Evolutionary conservation across 2,888 invertebrate genomes (phyloP), one percentile per base, ranked within the genome.

Genomic region (Dugesia japonica): DNA sequence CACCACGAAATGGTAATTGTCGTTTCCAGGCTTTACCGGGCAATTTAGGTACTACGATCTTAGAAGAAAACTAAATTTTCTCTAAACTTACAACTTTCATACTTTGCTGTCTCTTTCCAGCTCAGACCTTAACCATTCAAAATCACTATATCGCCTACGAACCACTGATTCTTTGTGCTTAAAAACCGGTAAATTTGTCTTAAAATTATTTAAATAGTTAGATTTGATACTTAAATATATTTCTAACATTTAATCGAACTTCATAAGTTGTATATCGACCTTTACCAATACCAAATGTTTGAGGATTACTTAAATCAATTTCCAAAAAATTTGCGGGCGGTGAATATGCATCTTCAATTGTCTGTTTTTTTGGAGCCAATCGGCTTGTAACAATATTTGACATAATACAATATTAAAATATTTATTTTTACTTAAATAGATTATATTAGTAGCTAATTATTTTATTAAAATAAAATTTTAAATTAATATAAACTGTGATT

Each of bases 271-370:
- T 97, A 85, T 94, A 98, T 82, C 97, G 89, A 87, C 94, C 95
- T 87, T 97, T 95, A 80, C 92, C 95, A 82, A 95, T 91, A 81
- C 95, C 94, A 87, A 94, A 93, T 79, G 94, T 94, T 83, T 95
- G 91, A 79, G 97, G 95, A 87, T 97, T 95, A 82, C 92, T 90
- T 82, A 98, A 95, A 88, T 99, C 98, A 85, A 99, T 98, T 88
- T 99, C 98, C 82, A 99, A 88, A 87, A 99, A 99, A 87, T 99
- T 99, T 15, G 98, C 97, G 82, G 98, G 98, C 80, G 94, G 95
- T 79, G 98, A 97, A 87, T 99, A 99, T 23, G 98, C 98, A 87
- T 99, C 98, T 85, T 98, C 98, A 82, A 99, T 87, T 28, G 98
- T 98, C 87, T 99, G 98, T 87, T 97, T 95, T 87, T 97, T 98